These are phyloP conservation scores for Germaria angustata DNA, from an alignment of 2,888 invertebrate genomes.

Conservation along the genomic window DNA sequence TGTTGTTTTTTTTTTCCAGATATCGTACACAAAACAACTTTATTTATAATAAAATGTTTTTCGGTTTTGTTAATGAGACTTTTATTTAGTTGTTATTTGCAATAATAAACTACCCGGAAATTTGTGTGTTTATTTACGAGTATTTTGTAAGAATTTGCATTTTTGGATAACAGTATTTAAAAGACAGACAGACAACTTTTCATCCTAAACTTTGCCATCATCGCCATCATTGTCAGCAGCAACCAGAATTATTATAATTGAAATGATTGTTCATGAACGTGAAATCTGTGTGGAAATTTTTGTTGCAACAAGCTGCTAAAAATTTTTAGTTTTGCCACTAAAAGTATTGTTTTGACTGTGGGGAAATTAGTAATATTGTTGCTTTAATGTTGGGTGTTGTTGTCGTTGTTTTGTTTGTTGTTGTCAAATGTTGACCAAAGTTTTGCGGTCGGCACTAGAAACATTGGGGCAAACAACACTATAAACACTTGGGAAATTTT, in stretches of 20 bases:
- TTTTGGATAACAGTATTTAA: constrained; percentile 19
- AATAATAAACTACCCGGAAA: constrained; percentile 59
- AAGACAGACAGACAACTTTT: neutral
- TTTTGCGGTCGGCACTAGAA: constrained; percentile 58
- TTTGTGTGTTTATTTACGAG: constrained; percentile 59
- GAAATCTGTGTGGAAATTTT: constrained; percentile 4
- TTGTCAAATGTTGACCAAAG: constrained; percentile 52
- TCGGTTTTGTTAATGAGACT: constrained; percentile 35
- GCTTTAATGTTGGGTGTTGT: constrained; percentile 17
- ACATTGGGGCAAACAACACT: constrained; percentile 3
- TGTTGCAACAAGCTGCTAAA: constrained; percentile 32
- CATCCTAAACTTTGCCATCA: constrained; percentile 26
- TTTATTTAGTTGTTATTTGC: constrained; percentile 40
- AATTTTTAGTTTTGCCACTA: constrained; percentile 10
- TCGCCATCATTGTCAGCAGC: constrained; percentile 28
- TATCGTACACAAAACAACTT: constrained; percentile 49
- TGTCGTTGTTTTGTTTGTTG: constrained; percentile 6
- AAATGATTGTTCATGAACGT: neutral
- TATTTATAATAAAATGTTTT: constrained; percentile 42
- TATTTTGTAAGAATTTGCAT: constrained; percentile 45
- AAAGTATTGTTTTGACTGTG: neutral
- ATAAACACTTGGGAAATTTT: neutral
- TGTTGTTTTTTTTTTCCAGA: neutral
- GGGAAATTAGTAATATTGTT: constrained; percentile 23
- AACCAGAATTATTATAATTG: constrained; percentile 10